A percentile compares a stretch with the other conserved stretches of the same genome.
These are phyloP conservation scores for Ptyas mucosa DNA, from an alignment of 2,113 vertebrate species.

Conservation along the genomic window DNA sequence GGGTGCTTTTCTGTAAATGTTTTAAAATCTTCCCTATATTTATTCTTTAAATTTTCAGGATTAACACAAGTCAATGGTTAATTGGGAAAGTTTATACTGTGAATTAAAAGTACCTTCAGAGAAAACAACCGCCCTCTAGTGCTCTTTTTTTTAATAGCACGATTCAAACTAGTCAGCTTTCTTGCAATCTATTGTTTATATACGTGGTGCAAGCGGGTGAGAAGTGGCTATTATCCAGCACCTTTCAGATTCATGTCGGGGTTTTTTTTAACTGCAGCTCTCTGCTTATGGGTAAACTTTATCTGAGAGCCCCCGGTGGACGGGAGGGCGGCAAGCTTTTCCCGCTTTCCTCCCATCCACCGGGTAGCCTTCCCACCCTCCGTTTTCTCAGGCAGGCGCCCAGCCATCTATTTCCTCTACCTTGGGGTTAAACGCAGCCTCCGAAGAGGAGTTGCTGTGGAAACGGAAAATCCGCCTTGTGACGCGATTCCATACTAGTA, in stretches of 20 bases:
- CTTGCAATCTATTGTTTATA: background rate
- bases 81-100: background rate
- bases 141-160: background rate
- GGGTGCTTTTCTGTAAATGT: background rate
- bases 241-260: background rate
- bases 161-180: background rate
- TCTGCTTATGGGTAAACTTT: background rate
- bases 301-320: background rate
- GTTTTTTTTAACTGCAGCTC: background rate
- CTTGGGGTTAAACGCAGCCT: background rate
- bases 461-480: slow-evolving; percentile 22
- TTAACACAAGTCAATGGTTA: background rate
- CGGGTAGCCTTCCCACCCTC: background rate
- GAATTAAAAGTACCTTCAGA: background rate
- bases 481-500: background rate
- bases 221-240: background rate
- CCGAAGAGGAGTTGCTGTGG: background rate
- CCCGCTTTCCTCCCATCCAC: background rate
- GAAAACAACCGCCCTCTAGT: background rate
- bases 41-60: background rate
- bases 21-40: background rate
- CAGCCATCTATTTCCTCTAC: background rate
- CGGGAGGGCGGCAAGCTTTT: background rate
- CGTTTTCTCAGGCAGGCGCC: background rate
- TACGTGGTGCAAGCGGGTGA: too few species aligned